These are phyloP conservation scores for Ctenosaura bakeri DNA, from an alignment of 2,797 vertebrate genomes.

Conservation along the genomic window DNA sequence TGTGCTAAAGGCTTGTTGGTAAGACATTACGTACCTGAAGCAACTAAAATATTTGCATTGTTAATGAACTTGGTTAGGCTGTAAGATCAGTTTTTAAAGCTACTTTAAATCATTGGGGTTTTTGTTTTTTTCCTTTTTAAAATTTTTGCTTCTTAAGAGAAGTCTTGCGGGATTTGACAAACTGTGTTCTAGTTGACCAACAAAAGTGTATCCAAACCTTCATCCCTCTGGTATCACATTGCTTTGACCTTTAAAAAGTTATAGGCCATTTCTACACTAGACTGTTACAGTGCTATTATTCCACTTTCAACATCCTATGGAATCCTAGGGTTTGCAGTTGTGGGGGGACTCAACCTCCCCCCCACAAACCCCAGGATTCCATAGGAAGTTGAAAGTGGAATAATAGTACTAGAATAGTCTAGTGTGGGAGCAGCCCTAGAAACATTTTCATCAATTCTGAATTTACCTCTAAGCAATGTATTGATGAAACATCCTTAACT, in stretches of 20 bases:
- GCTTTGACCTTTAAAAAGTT: neutral
- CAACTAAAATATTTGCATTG: slow-evolving; percentile 47
- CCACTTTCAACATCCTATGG: too few species aligned
- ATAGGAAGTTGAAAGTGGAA: too few species aligned
- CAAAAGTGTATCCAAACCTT: neutral
- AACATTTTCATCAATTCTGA: neutral
- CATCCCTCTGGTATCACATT: neutral
- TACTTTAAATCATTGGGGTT: slow-evolving; percentile 29
- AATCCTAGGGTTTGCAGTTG: too few species aligned
- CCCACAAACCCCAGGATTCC: too few species aligned
- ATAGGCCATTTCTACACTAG: too few species aligned
- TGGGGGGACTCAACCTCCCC: too few species aligned
- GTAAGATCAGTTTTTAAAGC: slow-evolving; percentile 31
- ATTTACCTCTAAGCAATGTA: neutral
- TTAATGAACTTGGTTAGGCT: slow-evolving; percentile 44
- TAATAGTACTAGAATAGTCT: too few species aligned
- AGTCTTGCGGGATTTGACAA: slow-evolving; percentile 1
- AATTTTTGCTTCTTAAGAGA: neutral
- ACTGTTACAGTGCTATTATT: too few species aligned
- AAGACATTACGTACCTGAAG: slow-evolving; percentile 39
- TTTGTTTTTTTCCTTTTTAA: neutral
- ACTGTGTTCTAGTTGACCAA: neutral
- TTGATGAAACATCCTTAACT: neutral
- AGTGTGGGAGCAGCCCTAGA: neutral
- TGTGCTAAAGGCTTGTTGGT: slow-evolving; percentile 29